These are phyloP conservation scores for Homarus gammarus DNA, from an alignment of 2,888 invertebrate genomes.

Conservation along the genomic window DNA sequence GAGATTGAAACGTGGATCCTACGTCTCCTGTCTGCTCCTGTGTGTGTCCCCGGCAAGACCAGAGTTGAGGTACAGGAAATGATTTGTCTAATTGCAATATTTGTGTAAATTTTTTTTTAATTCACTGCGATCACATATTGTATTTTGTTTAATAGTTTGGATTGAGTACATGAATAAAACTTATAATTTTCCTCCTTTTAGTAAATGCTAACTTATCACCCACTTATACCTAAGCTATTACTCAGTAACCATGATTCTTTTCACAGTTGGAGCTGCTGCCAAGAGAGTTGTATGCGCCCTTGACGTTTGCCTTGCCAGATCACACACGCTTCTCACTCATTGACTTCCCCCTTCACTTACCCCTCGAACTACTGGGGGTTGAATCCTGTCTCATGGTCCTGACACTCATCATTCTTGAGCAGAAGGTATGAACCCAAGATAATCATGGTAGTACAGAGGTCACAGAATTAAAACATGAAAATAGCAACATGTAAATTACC, in stretches of 20 bases:
- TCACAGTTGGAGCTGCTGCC: conserved; percentile 90
- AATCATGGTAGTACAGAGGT: too few species aligned
- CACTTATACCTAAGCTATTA: too few species aligned
- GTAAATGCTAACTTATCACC: too few species aligned
- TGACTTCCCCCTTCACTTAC: conserved; percentile 98
- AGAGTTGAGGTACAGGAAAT: conserved; percentile 85
- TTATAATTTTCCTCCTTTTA: too few species aligned
- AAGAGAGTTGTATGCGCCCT: conserved; percentile 87
- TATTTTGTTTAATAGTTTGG: too few species aligned
- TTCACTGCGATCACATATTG: too few species aligned
- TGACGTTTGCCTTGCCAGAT: conserved; percentile 97
- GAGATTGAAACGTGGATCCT: conserved; percentile 99
- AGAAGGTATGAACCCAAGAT: conserved; percentile 86
- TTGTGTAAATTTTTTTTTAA: too few species aligned
- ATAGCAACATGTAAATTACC: too few species aligned
- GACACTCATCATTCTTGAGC: conserved; percentile 96
- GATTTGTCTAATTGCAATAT: too few species aligned
- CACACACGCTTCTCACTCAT: conserved; percentile 97
- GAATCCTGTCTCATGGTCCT: conserved; percentile 97
- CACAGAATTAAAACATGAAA: too few species aligned
- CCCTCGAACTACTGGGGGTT: conserved; percentile 97
- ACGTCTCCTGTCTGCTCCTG: conserved; percentile 95
- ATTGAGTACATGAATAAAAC: too few species aligned
- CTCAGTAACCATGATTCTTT: too few species aligned
- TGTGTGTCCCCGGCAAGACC: conserved; percentile 98